Evolutionary conservation across 2,888 invertebrate genomes (phyloP), one percentile per base, ranked within the genome.

Genomic region (Trissolcus japonicus): DNA sequence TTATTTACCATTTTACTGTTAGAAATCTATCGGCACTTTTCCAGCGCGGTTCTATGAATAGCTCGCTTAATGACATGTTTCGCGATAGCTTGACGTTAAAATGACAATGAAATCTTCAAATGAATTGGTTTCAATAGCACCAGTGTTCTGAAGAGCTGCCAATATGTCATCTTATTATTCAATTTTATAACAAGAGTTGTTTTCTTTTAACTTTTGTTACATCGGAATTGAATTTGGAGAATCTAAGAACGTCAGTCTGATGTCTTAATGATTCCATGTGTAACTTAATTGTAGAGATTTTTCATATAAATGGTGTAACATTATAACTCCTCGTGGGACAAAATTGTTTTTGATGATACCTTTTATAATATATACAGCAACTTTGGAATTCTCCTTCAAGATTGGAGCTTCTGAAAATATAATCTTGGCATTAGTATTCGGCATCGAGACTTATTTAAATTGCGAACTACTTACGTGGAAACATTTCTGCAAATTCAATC

Each of bases 381-480:
- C 35, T 11, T 35, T 35, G 35, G 35, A 35, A 35, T 35, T 35
- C 35, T 35, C 35, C 9, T 6, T 35, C 35, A 35, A 35, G 35
- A 35, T 35, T 9, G 51, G 17, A 51, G 35, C 48, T 11, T 40
- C 66, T 66, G 29, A 51, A 56, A 68, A 61, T 61, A 48, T 68
- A 54, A 61, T 68, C 17, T 19, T 16, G 46, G 13, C 54, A 61
- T 61, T 68, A 35, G 68, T 68, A 68, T 68, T 54, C 68, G 21
- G 48, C 46, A 40, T 21, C 29, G 55, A 43, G 41, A 16, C 59
- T 67, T 67, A 67, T 60, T 59, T 43, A 59, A 67, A 67, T 67
- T 60, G 46, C 59, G 66, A 67, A 67, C 65, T 65, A 65, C 55
- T 63, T 68, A 68, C 60, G 67, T 54, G 66, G n/a, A 67, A 59